Conservation (phyloP, 2,888 invertebrate species). For the Ectemnius continuus region DNA sequence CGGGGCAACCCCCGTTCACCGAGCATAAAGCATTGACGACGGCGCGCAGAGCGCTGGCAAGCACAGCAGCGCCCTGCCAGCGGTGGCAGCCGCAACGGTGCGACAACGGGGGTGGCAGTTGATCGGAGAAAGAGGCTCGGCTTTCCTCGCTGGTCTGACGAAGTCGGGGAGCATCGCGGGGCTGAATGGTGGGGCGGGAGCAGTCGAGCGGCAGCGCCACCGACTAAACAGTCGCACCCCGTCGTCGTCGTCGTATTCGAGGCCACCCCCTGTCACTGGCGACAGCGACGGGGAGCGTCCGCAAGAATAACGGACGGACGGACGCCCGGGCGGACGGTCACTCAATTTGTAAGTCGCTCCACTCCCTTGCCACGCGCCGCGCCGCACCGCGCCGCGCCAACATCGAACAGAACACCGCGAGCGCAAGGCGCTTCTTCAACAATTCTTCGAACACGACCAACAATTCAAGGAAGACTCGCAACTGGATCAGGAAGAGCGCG, state of each 20-base stretch:
- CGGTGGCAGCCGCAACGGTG: conserved; percentile 66
- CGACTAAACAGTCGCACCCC: conserved; percentile 68
- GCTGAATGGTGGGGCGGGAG: conserved; percentile 41
- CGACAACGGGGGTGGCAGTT: conserved; percentile 50
- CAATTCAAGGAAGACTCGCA: not conserved
- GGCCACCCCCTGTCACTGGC: conserved; percentile 67
- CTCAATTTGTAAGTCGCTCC: conserved; percentile 32
- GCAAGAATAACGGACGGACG: conserved; percentile 52
- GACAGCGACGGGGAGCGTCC: conserved; percentile 64
- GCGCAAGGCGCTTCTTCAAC: not conserved
- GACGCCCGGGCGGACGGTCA: conserved; percentile 51
- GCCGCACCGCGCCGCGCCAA: too few relatives aligned
- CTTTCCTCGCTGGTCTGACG: conserved; percentile 12
- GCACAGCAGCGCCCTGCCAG: conserved; percentile 59
- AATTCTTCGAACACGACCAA: not conserved
- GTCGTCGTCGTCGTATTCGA: conserved; percentile 65
- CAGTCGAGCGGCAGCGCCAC: conserved; percentile 56
- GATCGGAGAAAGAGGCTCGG: conserved; percentile 24
- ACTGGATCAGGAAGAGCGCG: conserved; percentile 27
- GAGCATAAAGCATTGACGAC: conserved; percentile 14
- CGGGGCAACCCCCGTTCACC: conserved; percentile 34
- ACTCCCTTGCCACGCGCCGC: too few relatives aligned
- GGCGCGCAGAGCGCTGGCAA: conserved; percentile 29
- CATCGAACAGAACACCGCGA: not conserved
- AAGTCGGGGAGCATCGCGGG: not conserved